These are phyloP conservation scores for Rattus rattus DNA, from an alignment of 2,113 vertebrate genomes.

Conservation along the genomic window DNA sequence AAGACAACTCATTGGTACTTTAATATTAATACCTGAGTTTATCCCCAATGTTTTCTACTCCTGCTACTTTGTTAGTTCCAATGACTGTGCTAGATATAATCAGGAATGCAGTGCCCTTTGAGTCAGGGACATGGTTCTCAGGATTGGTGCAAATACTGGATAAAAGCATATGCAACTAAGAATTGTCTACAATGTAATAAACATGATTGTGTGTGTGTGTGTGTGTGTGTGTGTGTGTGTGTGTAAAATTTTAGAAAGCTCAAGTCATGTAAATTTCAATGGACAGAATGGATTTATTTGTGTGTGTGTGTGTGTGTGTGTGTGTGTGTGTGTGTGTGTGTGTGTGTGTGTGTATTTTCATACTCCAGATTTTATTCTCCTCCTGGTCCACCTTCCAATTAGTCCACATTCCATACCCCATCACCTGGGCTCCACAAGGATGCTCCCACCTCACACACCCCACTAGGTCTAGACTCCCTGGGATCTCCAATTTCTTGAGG, in stretches of 20 bases:
- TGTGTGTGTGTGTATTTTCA: too few species aligned
- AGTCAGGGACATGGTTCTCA: neutral
- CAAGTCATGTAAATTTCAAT: constrained; percentile 23
- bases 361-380: too few species aligned
- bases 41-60: neutral
- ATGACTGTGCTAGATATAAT: neutral
- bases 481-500: too few species aligned
- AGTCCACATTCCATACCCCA: too few species aligned
- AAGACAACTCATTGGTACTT: neutral
- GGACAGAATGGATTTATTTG: neutral
- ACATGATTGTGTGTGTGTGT: neutral
- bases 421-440: too few species aligned
- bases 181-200: neutral
- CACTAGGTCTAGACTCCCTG: too few species aligned
- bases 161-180: neutral
- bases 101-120: neutral
- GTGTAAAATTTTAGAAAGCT: neutral
- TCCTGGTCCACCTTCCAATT: too few species aligned
- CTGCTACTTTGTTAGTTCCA: neutral
- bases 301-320: too few species aligned
- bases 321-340: too few species aligned
- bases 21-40: neutral
- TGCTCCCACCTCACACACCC: too few species aligned
- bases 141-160: neutral
- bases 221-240: neutral